A percentile compares a stretch with the other conserved stretches of the same genome.
These are phyloP conservation scores for Podiceps cristatus DNA, from an alignment of 2,113 vertebrate species.

Conservation along the genomic window DNA sequence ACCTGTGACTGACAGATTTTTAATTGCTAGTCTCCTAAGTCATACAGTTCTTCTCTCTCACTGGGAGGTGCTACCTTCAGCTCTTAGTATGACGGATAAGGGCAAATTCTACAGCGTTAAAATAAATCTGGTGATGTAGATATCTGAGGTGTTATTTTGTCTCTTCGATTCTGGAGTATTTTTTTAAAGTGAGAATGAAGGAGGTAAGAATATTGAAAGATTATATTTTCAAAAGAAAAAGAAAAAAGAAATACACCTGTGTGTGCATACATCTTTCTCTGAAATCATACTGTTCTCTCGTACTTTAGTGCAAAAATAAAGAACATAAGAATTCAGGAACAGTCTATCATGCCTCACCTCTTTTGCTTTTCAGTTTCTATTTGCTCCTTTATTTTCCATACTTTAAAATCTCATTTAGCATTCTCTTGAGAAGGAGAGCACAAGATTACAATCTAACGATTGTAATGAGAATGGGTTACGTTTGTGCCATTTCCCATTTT, in stretches of 20 bases:
- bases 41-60: neutral
- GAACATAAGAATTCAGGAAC: constrained; percentile 41
- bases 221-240: neutral
- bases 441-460: constrained; percentile 83
- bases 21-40: constrained; percentile 58
- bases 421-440: constrained; percentile 81
- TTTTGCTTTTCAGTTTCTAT: constrained; percentile 79
- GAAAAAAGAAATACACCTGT: neutral
- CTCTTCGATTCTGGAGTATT: neutral
- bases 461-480: constrained; percentile 85
- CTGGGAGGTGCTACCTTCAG: constrained; percentile 48
- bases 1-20: constrained; percentile 63
- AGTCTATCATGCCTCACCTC: constrained; percentile 76
- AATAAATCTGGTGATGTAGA: neutral
- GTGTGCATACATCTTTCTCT: neutral
- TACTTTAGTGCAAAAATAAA: constrained; percentile 60
- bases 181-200: neutral
- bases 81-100: constrained; percentile 16
- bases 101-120: neutral
- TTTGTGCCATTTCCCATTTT: constrained; percentile 83
- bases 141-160: neutral
- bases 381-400: constrained; percentile 81
- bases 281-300: constrained; percentile 3
- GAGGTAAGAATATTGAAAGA: neutral
- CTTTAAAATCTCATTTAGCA: constrained; percentile 85